Percentiles rank a stretch among this genome's conserved stretches.
These are phyloP conservation scores for Pitta sordida DNA, from an alignment of 2,113 vertebrate genomes.

Conservation along the genomic window DNA sequence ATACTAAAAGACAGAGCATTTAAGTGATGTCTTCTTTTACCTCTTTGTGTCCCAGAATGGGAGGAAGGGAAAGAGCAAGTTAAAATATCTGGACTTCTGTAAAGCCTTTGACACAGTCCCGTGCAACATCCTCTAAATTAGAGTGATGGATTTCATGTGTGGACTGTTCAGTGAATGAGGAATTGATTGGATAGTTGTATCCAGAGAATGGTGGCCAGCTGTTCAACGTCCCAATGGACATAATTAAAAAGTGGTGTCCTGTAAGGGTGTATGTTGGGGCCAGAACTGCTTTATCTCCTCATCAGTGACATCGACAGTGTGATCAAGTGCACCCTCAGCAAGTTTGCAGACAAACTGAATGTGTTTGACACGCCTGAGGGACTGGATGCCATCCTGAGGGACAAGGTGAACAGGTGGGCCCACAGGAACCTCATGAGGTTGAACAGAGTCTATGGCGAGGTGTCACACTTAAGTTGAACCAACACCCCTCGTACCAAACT, in stretches of 20 bases:
- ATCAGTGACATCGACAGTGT: not conserved
- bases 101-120: not conserved
- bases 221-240: not conserved
- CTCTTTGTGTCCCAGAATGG: not conserved
- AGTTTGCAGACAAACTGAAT: not conserved
- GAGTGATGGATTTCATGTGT: not conserved
- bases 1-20: not conserved
- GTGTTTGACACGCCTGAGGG: not conserved
- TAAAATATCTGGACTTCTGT: not conserved
- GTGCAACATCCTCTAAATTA: not conserved
- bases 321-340: not conserved
- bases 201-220: not conserved
- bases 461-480: not conserved
- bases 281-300: not conserved
- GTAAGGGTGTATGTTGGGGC: not conserved
- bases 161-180: not conserved
- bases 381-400: not conserved
- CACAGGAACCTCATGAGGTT: not conserved
- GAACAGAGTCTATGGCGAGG: not conserved
- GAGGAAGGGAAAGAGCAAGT: not conserved
- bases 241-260: not conserved
- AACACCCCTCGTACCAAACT: too few relatives aligned
- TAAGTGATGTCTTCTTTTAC: not conserved
- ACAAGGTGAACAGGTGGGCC: too few relatives aligned
- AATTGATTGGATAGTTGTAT: not conserved